phyloP scores from a whole-genome alignment of 2,113 vertebrate genomes.

The Protobothrops flavoviridis region DNA sequence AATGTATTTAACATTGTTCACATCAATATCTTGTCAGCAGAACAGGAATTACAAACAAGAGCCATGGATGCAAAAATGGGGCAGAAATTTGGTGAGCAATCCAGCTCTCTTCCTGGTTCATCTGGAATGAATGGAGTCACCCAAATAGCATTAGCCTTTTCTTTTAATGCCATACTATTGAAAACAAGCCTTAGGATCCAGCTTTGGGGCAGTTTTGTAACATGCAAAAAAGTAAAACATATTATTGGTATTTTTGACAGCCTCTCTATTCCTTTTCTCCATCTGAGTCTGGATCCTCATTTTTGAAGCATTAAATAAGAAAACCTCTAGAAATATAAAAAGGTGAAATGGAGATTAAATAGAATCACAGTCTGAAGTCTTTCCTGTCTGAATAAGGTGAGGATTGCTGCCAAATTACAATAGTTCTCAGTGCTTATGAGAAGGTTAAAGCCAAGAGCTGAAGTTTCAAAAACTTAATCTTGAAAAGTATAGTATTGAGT shows the following conservation, averaged over 20 bases:
- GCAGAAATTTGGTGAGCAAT: neutral
- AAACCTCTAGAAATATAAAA: constrained; percentile 11
- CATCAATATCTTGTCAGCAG: neutral
- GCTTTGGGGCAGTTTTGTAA: neutral
- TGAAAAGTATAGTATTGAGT: neutral
- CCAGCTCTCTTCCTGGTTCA: neutral
- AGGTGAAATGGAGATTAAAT: constrained; percentile 17
- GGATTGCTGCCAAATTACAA: neutral
- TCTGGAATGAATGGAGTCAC: neutral
- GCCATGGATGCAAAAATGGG: neutral
- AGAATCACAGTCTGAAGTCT: constrained; percentile 12
- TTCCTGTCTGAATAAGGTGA: neutral
- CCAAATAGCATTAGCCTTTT: neutral
- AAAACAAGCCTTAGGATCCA: neutral
- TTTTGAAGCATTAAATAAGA: neutral
- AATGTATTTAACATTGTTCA: neutral
- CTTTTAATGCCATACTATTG: neutral
- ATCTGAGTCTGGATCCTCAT: constrained; percentile 2
- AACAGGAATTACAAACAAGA: neutral
- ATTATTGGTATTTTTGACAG: neutral
- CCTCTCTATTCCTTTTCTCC: neutral
- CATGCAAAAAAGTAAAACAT: neutral
- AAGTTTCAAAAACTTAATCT: neutral
- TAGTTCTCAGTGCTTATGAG: neutral
- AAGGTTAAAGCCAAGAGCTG: neutral